A percentile compares a stretch with the other conserved stretches of the same genome.
phyloP scores from a whole-genome alignment of 2,797 vertebrate genomes.

The Babyrousa celebensis region DNA sequence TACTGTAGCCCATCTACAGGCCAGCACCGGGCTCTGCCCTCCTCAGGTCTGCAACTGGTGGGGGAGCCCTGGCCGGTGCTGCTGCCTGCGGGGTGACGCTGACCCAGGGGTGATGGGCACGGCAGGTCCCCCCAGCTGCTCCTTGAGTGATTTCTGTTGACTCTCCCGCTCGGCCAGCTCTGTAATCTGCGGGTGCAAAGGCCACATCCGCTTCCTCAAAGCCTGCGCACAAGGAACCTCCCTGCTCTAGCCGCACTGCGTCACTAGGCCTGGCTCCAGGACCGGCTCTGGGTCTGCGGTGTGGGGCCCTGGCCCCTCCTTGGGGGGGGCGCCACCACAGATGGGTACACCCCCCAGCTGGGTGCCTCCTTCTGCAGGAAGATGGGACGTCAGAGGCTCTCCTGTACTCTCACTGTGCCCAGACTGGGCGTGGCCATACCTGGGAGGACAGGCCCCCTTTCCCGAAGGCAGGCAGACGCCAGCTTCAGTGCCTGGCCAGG shows the following conservation, averaged over 20 bases:
- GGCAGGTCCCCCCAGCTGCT: not conserved
- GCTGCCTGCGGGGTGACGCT: not conserved
- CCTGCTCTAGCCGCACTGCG: rapidly evolving
- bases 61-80: not conserved
- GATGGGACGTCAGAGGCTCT: rapidly evolving
- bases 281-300: not conserved
- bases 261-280: too few species aligned
- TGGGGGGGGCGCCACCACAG: not conserved
- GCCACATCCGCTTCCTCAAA: not conserved
- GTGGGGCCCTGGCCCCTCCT: not conserved
- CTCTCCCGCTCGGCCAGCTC: not conserved
- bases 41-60: rapidly evolving
- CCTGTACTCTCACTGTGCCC: rapidly evolving
- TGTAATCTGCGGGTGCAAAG: not conserved
- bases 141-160: not conserved
- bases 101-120: not conserved
- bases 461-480: rapidly evolving
- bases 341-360: not conserved
- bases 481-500: rapidly evolving
- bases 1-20: rapidly evolving
- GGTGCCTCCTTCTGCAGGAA: not conserved
- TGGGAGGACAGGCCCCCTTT: not conserved
- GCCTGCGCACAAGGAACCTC: rapidly evolving
- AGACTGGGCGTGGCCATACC: not conserved
- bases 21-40: rapidly evolving